Percentiles rank a stretch among this genome's conserved stretches.
Conservation (phyloP, 2,113 vertebrate species). For the Marmota flaviventris region DNA sequence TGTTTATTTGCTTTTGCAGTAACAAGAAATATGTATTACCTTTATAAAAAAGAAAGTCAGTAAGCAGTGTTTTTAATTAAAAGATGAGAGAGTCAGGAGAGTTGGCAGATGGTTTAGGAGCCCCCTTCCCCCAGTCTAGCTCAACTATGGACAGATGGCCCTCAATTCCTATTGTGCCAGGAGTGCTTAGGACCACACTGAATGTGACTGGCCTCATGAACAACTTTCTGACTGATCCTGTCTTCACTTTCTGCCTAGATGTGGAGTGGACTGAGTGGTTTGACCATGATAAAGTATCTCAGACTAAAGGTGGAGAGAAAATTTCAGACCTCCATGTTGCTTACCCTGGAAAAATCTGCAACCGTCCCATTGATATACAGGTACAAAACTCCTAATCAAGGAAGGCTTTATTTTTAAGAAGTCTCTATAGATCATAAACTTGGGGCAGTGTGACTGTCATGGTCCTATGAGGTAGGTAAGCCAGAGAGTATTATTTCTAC, state of each 20-base stretch:
- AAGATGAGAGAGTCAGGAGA: background rate
- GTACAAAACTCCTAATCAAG: conserved; percentile 80
- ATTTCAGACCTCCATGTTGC: conserved; percentile 91
- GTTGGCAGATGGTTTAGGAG: background rate
- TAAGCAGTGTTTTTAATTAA: background rate
- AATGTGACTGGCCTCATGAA: background rate
- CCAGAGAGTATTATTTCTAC: fast-evolving
- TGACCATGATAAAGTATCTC: conserved; percentile 90
- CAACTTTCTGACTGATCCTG: conserved; percentile 32
- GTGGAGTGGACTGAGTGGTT: conserved; percentile 98
- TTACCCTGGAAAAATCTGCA: conserved; percentile 93
- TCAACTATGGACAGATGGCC: too few species aligned
- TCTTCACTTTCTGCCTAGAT: conserved; percentile 87
- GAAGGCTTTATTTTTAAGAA: background rate
- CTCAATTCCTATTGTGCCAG: background rate
- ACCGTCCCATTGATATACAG: conserved; percentile 95
- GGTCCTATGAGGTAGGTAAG: background rate
- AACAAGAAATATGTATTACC: background rate
- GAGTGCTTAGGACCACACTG: background rate
- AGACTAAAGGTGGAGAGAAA: conserved; percentile 95
- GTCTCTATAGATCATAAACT: too few species aligned
- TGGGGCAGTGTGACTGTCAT: fast-evolving
- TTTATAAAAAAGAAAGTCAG: background rate
- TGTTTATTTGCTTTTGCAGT: background rate
- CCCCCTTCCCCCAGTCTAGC: fast-evolving